Evolutionary conservation across 2,113 vertebrate species (phyloP), one percentile per base, ranked within the genome.

Genomic region (Otolemur garnettii): DNA sequence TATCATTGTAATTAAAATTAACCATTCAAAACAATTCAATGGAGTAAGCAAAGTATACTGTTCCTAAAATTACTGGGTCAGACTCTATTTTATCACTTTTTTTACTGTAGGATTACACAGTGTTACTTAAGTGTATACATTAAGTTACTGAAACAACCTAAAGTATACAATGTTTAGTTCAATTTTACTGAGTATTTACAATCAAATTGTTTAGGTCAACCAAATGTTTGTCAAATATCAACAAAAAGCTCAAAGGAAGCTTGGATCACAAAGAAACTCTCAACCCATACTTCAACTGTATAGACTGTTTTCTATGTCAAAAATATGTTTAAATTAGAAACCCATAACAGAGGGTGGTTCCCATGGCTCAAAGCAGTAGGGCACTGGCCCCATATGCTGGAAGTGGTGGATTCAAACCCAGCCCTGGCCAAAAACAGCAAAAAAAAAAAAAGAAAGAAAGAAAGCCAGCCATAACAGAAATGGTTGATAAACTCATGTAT

Each of bases 11-110:
- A 86, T 74, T 86, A 82, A 85, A 91, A 94, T 60, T 83, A 86
- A 96, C 19, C 75, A 93, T 92, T 96, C 24, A 77, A 93, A 74
- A 68, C 78, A 8, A 79, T 93, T 93, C 55, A 90, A 79, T 60
- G n/a, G 19, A 77, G 14, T 93, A 94, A 93, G 26, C 19, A 77
- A 89, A 66, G 12, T 87, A 0, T 77, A 4, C 10, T 97, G 10
- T 30, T 90, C 83, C 60, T 86, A 68, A 97, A 85, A 82, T 88
- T 87, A 85, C n/a, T 62, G 91, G 1, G 69, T 59, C 33, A 66
- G 30, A 50, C 7, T 53, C 4, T 92, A 13, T 90, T 84, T 79
- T 55, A 79, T 78, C 10, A 53, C 75, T 95, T 89, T 9, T 91
- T 19, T 94, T 91, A 94, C 14, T 57, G 12, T 4, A 50, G 78